A percentile compares a stretch with the other conserved stretches of the same genome.
Evolutionary conservation across 2,113 vertebrate species (phyloP).

Genomic region (Hippocampus zosterae): DNA sequence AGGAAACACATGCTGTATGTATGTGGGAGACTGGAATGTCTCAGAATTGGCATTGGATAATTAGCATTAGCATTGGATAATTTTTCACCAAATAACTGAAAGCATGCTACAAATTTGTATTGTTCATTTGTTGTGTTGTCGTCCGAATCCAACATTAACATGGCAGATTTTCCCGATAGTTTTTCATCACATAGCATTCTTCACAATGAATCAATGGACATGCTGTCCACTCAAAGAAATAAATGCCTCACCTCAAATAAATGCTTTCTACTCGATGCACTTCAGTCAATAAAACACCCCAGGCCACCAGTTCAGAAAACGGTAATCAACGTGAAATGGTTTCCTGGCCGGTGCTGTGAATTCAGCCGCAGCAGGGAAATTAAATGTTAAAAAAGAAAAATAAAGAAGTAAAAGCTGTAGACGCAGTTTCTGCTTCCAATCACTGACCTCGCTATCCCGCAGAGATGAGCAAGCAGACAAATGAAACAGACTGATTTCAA

Average conservation of each 20-base stretch:
- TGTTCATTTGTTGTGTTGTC: neutral
- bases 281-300: conserved; percentile 5
- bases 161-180: neutral
- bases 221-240: neutral
- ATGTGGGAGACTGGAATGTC: too few species aligned
- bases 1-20: too few species aligned
- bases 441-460: neutral
- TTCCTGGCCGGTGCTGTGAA: neutral
- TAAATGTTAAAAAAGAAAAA: neutral
- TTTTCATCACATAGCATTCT: neutral
- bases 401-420: neutral
- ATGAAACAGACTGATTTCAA: conserved; percentile 13
- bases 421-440: neutral
- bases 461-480: conserved; percentile 7
- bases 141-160: neutral
- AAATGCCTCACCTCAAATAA: neutral
- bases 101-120: neutral
- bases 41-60: too few species aligned
- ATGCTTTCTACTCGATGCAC: neutral
- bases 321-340: neutral
- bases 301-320: neutral
- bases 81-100: too few species aligned
- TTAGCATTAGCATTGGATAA: too few species aligned
- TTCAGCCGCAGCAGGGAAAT: neutral
- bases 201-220: neutral